These are phyloP conservation scores for Empis livida DNA, from an alignment of 2,888 invertebrate species.

Conservation along the genomic window DNA sequence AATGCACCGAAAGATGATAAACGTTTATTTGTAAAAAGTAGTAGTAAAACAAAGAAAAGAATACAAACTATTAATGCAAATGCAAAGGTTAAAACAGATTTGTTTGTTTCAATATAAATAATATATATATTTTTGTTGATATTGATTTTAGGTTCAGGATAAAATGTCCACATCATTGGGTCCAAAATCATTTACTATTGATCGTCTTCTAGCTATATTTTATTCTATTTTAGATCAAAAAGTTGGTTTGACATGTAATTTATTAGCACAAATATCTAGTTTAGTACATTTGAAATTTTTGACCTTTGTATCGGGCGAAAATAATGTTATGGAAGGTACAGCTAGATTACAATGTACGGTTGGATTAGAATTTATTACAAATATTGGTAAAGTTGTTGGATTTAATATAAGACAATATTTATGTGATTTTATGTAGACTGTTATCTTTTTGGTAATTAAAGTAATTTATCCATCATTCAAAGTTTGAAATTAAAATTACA, in stretches of 20 bases:
- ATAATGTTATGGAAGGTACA: slow-evolving; percentile 52
- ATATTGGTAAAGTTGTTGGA: slow-evolving; percentile 62
- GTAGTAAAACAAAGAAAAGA: slow-evolving; percentile 57
- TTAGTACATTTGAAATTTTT: slow-evolving; percentile 73
- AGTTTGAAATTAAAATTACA: not conserved
- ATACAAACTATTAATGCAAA: slow-evolving; percentile 46
- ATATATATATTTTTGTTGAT: not conserved
- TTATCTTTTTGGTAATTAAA: too few species aligned
- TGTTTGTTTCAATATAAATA: not conserved
- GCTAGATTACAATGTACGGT: slow-evolving; percentile 81
- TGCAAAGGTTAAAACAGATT: slow-evolving; percentile 37
- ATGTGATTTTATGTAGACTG: slow-evolving; percentile 47
- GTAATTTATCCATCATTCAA: too few species aligned
- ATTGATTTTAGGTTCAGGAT: slow-evolving; percentile 32
- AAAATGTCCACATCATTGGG: slow-evolving; percentile 58
- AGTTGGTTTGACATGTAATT: slow-evolving; percentile 71
- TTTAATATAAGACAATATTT: slow-evolving; percentile 66
- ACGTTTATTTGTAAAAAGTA: slow-evolving; percentile 69
- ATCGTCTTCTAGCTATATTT: slow-evolving; percentile 75
- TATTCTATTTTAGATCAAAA: slow-evolving; percentile 77
- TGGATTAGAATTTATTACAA: slow-evolving; percentile 64
- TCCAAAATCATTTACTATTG: slow-evolving; percentile 70
- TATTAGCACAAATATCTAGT: slow-evolving; percentile 78
- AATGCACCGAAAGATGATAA: slow-evolving; percentile 83
- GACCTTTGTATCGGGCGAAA: slow-evolving; percentile 54